These are phyloP conservation scores for Pardosa pseudoannulata DNA, from an alignment of 2,888 invertebrate species.

Conservation along the genomic window DNA sequence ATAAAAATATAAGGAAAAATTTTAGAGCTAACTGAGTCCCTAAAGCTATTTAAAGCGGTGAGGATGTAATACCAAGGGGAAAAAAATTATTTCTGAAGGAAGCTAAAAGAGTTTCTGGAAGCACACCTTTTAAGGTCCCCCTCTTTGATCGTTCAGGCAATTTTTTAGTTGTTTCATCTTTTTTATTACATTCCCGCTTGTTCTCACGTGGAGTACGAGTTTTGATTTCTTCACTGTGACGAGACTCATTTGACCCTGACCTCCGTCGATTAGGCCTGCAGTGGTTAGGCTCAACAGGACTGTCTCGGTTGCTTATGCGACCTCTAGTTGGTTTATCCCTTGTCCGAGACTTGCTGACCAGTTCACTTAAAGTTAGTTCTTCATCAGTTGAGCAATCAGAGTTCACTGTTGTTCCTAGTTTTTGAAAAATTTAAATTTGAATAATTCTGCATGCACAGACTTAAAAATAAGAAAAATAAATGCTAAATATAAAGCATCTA, in stretches of 20 bases:
- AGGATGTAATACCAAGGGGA: too few species aligned
- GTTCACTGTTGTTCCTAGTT: constrained; percentile 50
- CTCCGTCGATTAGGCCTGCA: constrained; percentile 50
- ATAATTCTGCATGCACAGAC: constrained; percentile 13
- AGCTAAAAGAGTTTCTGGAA: neutral
- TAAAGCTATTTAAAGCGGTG: too few species aligned
- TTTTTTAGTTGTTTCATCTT: constrained; percentile 60
- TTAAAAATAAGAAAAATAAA: neutral
- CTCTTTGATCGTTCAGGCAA: constrained; percentile 68
- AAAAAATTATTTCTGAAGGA: neutral
- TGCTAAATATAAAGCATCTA: neutral
- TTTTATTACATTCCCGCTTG: constrained; percentile 56
- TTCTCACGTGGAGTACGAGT: constrained; percentile 50
- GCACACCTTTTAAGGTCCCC: constrained; percentile 60
- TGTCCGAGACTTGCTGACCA: constrained; percentile 74
- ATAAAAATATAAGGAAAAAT: neutral
- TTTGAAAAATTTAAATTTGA: constrained; percentile 44
- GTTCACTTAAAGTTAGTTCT: constrained; percentile 72
- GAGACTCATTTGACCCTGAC: constrained; percentile 69
- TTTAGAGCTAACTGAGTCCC: neutral
- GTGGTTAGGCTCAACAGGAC: constrained; percentile 56
- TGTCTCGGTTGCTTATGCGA: constrained; percentile 50
- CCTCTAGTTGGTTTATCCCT: constrained; percentile 52
- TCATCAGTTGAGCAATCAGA: constrained; percentile 73
- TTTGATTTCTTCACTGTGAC: constrained; percentile 62